A percentile compares a stretch with the other conserved stretches of the same genome.
These are phyloP conservation scores for Pteronura brasiliensis DNA, from an alignment of 2,113 vertebrate genomes.

Conservation along the genomic window DNA sequence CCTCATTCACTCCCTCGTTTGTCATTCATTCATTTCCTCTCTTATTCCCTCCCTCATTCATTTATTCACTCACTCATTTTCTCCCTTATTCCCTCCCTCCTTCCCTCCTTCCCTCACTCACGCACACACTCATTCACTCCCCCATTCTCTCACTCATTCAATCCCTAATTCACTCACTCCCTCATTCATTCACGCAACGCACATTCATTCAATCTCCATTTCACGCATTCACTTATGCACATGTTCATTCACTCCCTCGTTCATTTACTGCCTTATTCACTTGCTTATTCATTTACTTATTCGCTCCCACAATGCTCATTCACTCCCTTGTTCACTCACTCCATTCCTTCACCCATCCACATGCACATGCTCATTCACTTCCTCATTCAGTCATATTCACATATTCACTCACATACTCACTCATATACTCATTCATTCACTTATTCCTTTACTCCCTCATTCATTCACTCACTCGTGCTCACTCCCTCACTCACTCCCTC, in stretches of 20 bases:
- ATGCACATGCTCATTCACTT: too few relatives aligned
- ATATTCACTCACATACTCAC: not conserved
- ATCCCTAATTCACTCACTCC: too few relatives aligned
- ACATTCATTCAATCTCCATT: not conserved
- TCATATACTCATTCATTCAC: not conserved
- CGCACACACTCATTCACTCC: too few relatives aligned
- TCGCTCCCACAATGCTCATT: not conserved
- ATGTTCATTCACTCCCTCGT: rapidly evolving
- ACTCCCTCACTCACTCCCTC: not conserved
- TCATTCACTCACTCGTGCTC: not conserved
- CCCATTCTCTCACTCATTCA: not conserved
- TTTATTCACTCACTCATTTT: not conserved
- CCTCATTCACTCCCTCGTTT: too few relatives aligned
- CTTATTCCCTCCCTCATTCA: not conserved
- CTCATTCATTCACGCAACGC: not conserved
- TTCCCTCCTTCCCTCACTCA: not conserved
- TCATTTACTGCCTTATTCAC: not conserved
- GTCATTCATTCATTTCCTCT: too few relatives aligned
- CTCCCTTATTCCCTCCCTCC: not conserved
- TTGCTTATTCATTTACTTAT: not conserved
- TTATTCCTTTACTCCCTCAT: not conserved
- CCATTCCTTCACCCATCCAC: too few relatives aligned
- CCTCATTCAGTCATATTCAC: not conserved
- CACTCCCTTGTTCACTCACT: not conserved
- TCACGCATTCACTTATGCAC: not conserved